phyloP scores from a whole-genome alignment of 2,888 invertebrate genomes.

The Drosophila anomelani region DNA sequence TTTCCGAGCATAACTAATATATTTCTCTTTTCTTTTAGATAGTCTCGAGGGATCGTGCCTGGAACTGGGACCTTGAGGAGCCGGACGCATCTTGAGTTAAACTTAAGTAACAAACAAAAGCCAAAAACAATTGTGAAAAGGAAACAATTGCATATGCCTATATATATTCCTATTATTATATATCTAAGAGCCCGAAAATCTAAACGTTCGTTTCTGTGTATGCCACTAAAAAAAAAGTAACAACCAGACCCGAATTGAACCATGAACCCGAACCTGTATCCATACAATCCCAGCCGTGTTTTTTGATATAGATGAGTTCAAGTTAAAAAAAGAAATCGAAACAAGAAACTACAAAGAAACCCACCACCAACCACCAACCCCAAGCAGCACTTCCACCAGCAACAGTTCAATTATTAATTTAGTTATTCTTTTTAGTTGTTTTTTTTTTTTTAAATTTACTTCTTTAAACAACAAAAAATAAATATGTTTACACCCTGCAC shows the following conservation, averaged over 20 bases:
- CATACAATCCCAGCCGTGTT: conserved; percentile 38
- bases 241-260: conserved; percentile 35
- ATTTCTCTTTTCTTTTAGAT: conserved; percentile 55
- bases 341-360: conserved; percentile 13
- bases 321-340: conserved; percentile 4
- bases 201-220: conserved; percentile 48
- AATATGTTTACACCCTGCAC: conserved; percentile 69
- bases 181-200: conserved; percentile 42
- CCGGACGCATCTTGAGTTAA: conserved; percentile 25
- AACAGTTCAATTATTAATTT: conserved; percentile 45
- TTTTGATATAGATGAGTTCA: conserved; percentile 25
- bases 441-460: conserved; percentile 30
- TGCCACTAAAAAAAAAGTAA: conserved; percentile 51
- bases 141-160: conserved; percentile 37
- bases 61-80: conserved; percentile 10
- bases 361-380: conserved; percentile 19
- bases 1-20: conserved; percentile 38
- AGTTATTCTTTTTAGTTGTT: conserved; percentile 27
- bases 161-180: conserved; percentile 32
- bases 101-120: conserved; percentile 37
- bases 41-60: not conserved
- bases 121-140: conserved; percentile 39
- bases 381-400: conserved; percentile 46
- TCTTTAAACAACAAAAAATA: conserved; percentile 51
- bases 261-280: conserved; percentile 27